Base-by-base conservation (phyloP, 1,140 invertebrate genomes). In the Popillia japonica region DNA sequence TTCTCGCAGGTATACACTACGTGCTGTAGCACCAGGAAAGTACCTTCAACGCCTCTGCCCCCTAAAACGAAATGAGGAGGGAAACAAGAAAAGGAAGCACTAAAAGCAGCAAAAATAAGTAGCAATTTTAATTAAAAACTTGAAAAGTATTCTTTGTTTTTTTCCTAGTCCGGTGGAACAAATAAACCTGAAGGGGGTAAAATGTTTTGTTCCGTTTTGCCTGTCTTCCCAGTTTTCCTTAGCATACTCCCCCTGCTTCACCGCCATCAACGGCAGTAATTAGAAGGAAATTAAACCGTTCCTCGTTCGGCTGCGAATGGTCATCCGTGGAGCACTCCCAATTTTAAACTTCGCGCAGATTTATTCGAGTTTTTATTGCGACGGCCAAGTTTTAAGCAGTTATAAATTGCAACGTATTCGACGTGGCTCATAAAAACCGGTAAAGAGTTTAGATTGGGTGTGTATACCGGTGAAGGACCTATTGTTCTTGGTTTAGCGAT, bases 101-200 rank as follows among this genome's bases (percentile, higher is more conserved):
- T 27, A 84, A 78, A 83, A 82, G 84, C 81, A 84, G 79, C 84
- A 82, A 83, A 84, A 85, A 85, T 85, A 83, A 83, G 83, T 83
- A 83, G 82, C 84, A 83, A 85, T 84, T 84, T 85, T 85, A 85
- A 85, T 84, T 84, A 85, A 85, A 84, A 85, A 83, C 81, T 83
- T 84, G 84, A 84, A 83, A 85, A 85, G 84, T 85, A 84, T 82
- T 80, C 79, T 83, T 83, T 83, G 82, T 85, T 85, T 84, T 84
- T 34, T 34, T 68, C 84, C 79, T 83, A 83, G 82, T 80, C 80
- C 73, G 78, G 27, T 68, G 61, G 61, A 83, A 81, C 80, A 83
- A 84, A 84, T 83, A 83, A 83, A 84, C 80, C 81, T 81, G 83
- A 81, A 80, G 79, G 79, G 80, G 81, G 81, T 82, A 80, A 68